Conservation (phyloP, 2,797 vertebrate species). For the Macrochelys suwanniensis region DNA sequence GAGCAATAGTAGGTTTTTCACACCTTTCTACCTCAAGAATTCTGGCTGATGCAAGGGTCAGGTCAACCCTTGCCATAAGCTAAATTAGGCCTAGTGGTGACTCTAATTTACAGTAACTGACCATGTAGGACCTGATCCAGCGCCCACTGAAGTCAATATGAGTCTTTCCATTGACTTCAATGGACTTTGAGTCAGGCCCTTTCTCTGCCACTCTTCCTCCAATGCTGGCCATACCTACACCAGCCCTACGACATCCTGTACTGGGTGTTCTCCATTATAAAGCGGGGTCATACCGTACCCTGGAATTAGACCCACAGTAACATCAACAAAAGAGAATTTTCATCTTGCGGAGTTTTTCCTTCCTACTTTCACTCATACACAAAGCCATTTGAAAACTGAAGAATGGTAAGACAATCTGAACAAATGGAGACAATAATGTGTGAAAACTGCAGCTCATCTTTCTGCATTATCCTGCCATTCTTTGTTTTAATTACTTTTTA, state of each 20-base stretch:
- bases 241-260: background rate
- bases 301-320: background rate
- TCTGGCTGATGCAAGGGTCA: background rate
- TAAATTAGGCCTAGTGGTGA: background rate
- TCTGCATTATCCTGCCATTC: background rate
- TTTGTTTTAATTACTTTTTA: background rate
- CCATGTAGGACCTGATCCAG: background rate
- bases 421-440: background rate
- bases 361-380: background rate
- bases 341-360: background rate
- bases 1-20: background rate
- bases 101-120: background rate
- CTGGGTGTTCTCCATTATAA: background rate
- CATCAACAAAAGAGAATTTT: background rate
- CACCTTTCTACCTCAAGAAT: background rate
- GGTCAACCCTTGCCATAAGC: background rate
- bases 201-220: background rate
- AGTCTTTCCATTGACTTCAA: background rate
- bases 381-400: constrained; percentile 8
- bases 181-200: background rate
- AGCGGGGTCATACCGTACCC: background rate
- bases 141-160: background rate
- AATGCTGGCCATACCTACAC: background rate
- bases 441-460: background rate
- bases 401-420: background rate